Evolutionary conservation across 92 coral and sea anemone genomes (phyloP), one percentile per base, ranked within the genome.

Genomic region (Actinernus sp.): DNA sequence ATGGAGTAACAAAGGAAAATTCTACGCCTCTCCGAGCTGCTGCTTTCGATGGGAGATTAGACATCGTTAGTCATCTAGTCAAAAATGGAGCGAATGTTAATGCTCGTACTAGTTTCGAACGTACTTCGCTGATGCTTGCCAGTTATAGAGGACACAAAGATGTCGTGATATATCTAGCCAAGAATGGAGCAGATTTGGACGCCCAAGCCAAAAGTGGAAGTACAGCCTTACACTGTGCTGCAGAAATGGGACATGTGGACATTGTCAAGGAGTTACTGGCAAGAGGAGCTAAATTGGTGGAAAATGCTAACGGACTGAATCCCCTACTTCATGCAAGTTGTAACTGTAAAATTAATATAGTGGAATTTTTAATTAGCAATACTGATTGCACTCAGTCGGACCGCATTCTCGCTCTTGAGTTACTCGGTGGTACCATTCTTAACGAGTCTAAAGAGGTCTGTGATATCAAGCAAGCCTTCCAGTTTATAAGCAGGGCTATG

Each of bases 1-100:
- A 88, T 30, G 78, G 90, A 22, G 75, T 83, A 61, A 88, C 94
- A 8, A 58, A 82, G 30, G 83, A 89, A 7, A 88, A 83, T 64
- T 88, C 94, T 16, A 88, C 94, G 7, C 94, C 94, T 9, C 63
- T 88, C 4, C 59, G 94, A 55, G 94, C 94, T 1, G 84, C 94
- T 3, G 94, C 94, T 1, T 88, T 82, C 55, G 90, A 88, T 41
- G 94, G 94, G 18, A 65, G 86, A n/a, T 67, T 88, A 14, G 94
- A 88, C 44, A 88, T 88, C 48, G 94, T 88, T 13, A 80, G 73
- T 12, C 78, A 80, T 44, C 63, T 83, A 25, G 90, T 88, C 33
- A 74, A 85, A 4, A 78, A 83, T 55, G 90, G 87, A 14, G 94
- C 94, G 4, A 87, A 88, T 66, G 82, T 85, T 18, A 83, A 88